Evolutionary conservation across 2,888 invertebrate species (phyloP).

Genomic region (Mesoligia furuncula): DNA sequence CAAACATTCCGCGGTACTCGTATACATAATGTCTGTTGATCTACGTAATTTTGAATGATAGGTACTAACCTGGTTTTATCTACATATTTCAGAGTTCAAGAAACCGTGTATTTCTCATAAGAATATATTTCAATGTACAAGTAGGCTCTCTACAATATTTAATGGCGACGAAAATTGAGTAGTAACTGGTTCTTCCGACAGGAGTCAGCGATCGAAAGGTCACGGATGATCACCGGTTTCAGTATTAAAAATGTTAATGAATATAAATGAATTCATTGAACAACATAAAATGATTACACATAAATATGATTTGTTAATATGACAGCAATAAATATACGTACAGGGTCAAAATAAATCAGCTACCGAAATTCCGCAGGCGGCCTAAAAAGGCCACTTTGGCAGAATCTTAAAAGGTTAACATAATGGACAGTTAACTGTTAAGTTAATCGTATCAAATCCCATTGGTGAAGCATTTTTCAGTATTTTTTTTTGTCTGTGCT

Average conservation of each 20-base stretch:
- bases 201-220: slow-evolving; percentile 44
- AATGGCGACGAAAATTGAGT: slow-evolving; percentile 31
- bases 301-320: not conserved
- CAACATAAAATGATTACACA: not conserved
- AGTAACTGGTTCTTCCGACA: slow-evolving; percentile 14
- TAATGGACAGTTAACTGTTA: too few species aligned
- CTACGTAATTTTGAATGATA: slow-evolving; percentile 46
- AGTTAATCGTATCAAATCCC: too few species aligned
- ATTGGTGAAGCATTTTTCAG: too few species aligned
- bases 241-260: slow-evolving; percentile 27
- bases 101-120: slow-evolving; percentile 39
- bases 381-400: too few species aligned
- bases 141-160: slow-evolving; percentile 42
- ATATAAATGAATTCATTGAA: slow-evolving; percentile 24
- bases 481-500: too few species aligned
- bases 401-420: too few species aligned
- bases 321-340: not conserved
- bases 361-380: not conserved
- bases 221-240: slow-evolving; percentile 39
- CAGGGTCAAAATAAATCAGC: not conserved
- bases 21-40: slow-evolving; percentile 21
- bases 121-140: slow-evolving; percentile 56
- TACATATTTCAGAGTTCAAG: slow-evolving; percentile 52
- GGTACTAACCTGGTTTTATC: slow-evolving; percentile 38
- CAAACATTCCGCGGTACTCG: slow-evolving; percentile 23